Base-by-base conservation (phyloP, 2,113 vertebrate species). In the Ophiodon elongatus region DNA sequence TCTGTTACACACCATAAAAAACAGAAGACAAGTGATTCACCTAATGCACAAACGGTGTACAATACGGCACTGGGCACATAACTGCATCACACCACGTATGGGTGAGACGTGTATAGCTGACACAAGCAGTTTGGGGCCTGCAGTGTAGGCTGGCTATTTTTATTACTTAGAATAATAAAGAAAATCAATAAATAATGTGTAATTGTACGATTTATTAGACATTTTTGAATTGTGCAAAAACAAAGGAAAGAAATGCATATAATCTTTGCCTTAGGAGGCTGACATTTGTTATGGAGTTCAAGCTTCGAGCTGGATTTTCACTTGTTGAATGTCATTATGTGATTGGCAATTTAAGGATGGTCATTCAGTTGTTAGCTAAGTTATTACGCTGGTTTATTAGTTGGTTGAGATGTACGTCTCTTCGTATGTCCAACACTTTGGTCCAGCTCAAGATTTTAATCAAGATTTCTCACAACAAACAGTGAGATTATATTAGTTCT, bases 1-100 rank as follows among this genome's bases (percentile, higher is more conserved):
- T 91, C 88, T 86, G 87, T 74, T 80, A 81, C 66, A 83, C 60
- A 72, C 76, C 73, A 80, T 87, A 83, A 83, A 84, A 79, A 79
- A 54, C 69, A 64, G 54, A 82, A 37, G 72, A 77, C 60, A 80
- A 60, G 14, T 45, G 35, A 76, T 37, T 67, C 23, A 73, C 74
- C 63, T 79, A 67, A 82, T 64, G 75, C 64, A 33, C 50, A 56
- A 81, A 63, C 15, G 1, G 75, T 57, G 57, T 29, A 77, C 21
- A 33, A 29, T 71, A 23, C 60, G 35, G 29, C 50, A 59, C 57
- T 17, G 29, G 64, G 83, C 50, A 73, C 45, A 64, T 76, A 54
- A 33, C 31, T 75, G 73, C 54, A 62, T 33, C 72, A 56, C 72
- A 21, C 54, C 25, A 70, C 73, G 62, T 73, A 73, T 62, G 64